A percentile compares a stretch with the other conserved stretches of the same genome.
These are phyloP conservation scores for Andrena trimmerana DNA, from an alignment of 2,888 invertebrate species.

Conservation along the genomic window DNA sequence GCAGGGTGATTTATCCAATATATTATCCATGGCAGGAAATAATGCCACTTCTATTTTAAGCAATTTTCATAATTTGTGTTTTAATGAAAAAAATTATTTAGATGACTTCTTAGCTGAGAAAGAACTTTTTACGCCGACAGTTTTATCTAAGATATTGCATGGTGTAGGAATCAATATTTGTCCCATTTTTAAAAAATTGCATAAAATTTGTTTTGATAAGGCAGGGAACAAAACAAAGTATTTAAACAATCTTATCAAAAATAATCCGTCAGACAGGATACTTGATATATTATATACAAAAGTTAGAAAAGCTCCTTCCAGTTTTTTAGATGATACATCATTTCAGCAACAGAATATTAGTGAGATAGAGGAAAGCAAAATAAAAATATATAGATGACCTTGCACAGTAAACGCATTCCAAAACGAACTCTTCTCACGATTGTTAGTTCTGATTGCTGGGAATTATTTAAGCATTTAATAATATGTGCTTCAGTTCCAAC, in stretches of 20 bases:
- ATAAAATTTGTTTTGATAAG: constrained; percentile 67
- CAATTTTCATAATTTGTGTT: constrained; percentile 77
- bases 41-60: constrained; percentile 73
- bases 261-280: no score
- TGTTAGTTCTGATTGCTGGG: no score
- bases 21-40: constrained; percentile 76
- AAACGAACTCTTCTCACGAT: no score
- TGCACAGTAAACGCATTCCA: no score
- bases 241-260: no score
- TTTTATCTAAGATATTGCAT: constrained; percentile 38
- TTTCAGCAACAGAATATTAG: no score
- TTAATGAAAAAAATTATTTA: constrained; percentile 75
- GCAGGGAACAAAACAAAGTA: constrained; percentile 76
- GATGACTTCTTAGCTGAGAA: constrained; percentile 70
- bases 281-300: no score
- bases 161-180: constrained; percentile 33
- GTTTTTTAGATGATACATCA: constrained; percentile 66
- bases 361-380: no score
- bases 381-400: no score
- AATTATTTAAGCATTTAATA: no score
- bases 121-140: constrained; percentile 76
- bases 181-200: constrained; percentile 62
- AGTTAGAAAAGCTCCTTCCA: no score
- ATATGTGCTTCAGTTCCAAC: no score
- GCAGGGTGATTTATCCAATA: constrained; percentile 73